phyloP scores from a whole-genome alignment of 2,797 vertebrate species.

The Muscicapa striata region DNA sequence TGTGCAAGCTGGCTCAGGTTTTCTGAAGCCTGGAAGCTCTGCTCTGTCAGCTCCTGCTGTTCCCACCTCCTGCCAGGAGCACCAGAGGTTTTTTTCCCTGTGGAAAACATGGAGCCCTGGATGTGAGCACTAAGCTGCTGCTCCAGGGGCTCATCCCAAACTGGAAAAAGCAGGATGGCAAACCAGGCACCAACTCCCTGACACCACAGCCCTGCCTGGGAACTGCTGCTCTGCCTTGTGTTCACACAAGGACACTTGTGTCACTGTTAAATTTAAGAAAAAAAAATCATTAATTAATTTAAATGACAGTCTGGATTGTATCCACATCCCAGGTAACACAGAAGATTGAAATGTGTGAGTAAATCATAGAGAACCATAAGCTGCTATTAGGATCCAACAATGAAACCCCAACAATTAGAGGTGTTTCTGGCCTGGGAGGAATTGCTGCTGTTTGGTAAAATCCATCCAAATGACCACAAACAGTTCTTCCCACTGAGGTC shows the following conservation, averaged over 20 bases:
- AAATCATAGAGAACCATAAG: neutral
- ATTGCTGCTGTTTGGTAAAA: neutral
- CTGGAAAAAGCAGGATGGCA: neutral
- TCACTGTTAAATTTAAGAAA: neutral
- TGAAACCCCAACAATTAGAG: neutral
- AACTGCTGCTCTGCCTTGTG: neutral
- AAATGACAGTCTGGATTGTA: neutral
- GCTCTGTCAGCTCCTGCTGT: neutral
- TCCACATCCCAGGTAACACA: neutral
- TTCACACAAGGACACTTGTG: neutral
- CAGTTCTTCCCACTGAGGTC: neutral
- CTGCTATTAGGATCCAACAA: neutral
- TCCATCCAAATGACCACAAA: neutral
- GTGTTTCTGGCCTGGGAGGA: neutral
- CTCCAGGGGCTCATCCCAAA: neutral
- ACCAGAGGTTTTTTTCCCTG: neutral
- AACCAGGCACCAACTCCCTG: neutral
- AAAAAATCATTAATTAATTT: neutral
- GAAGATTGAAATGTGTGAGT: neutral
- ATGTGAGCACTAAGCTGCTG: neutral
- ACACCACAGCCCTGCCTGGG: neutral
- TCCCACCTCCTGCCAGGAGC: neutral
- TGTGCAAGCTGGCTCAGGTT: neutral
- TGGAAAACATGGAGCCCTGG: neutral
- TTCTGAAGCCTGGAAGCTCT: neutral